Conservation (phyloP, 2,797 vertebrate genomes). For the Cryptoblepharus egeriae region DNA sequence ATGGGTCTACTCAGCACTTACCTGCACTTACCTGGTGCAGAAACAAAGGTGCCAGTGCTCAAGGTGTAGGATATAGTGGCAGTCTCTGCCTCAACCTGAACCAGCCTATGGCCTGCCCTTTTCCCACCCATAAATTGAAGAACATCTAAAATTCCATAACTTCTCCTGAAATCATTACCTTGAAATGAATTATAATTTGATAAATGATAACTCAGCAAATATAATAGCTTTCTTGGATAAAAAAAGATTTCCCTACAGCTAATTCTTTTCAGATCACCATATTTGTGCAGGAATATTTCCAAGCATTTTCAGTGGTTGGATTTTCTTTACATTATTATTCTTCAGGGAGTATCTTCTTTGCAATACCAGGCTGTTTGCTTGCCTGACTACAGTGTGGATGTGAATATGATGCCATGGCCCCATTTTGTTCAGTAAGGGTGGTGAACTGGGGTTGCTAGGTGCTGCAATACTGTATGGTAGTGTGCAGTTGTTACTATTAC, state of each 20-base stretch:
- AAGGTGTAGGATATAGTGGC: too few species aligned
- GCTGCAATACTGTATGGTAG: background rate
- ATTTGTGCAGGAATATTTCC: background rate
- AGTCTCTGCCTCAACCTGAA: too few species aligned
- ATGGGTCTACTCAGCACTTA: too few species aligned
- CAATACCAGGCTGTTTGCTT: background rate
- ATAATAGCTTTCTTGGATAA: background rate
- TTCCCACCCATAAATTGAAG: background rate
- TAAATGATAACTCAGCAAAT: too few species aligned
- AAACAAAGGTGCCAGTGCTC: too few species aligned
- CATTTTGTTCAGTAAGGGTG: background rate
- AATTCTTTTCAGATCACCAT: background rate
- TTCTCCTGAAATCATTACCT: constrained; percentile 32
- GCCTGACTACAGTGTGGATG: background rate
- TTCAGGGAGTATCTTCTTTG: background rate
- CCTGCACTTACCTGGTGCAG: too few species aligned
- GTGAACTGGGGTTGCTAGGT: constrained; percentile 7
- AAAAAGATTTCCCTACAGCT: background rate
- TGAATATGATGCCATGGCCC: fast-evolving
- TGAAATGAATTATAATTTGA: constrained; percentile 13
- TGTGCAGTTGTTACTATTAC: background rate
- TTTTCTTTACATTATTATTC: background rate
- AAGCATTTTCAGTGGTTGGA: constrained; percentile 6
- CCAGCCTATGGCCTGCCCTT: too few species aligned
- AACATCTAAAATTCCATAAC: background rate